A percentile compares a stretch with the other conserved stretches of the same genome.
Conservation (phyloP, 2,113 vertebrate genomes). For the Pelodiscus sinensis region DNA sequence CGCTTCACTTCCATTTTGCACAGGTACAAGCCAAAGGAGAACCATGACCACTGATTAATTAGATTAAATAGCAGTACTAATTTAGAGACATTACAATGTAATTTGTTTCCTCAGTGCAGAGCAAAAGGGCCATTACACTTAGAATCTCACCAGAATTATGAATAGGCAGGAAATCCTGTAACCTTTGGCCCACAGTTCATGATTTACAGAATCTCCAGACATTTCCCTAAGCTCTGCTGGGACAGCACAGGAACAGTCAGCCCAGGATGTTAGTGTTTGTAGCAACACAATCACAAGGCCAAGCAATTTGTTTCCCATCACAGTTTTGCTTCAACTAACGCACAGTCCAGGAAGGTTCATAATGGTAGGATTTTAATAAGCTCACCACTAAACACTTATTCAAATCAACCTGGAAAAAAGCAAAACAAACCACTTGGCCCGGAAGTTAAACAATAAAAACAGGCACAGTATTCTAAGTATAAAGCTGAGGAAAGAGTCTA, state of each 20-base stretch:
- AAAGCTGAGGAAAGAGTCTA: neutral
- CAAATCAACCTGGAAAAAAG: neutral
- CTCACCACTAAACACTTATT: neutral
- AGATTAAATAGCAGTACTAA: neutral
- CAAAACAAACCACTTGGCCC: neutral
- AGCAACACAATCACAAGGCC: neutral
- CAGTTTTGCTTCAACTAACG: neutral
- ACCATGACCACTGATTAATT: neutral
- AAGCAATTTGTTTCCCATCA: accelerated
- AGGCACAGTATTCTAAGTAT: neutral
- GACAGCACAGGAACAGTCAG: neutral
- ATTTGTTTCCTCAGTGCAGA: neutral
- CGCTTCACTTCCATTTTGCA: neutral
- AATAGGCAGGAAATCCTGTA: constrained; percentile 64
- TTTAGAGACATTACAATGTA: neutral
- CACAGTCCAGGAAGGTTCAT: neutral
- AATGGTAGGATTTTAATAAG: neutral
- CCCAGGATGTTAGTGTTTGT: neutral
- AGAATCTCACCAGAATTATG: neutral
- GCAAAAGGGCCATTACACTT: neutral
- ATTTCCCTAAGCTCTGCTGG: neutral
- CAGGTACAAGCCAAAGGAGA: neutral
- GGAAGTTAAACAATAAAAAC: neutral
- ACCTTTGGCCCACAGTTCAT: constrained; percentile 6
- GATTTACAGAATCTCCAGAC: constrained; percentile 14